Base-by-base conservation (phyloP, 2,888 invertebrate species). In the Leptinotarsa haldemani region DNA sequence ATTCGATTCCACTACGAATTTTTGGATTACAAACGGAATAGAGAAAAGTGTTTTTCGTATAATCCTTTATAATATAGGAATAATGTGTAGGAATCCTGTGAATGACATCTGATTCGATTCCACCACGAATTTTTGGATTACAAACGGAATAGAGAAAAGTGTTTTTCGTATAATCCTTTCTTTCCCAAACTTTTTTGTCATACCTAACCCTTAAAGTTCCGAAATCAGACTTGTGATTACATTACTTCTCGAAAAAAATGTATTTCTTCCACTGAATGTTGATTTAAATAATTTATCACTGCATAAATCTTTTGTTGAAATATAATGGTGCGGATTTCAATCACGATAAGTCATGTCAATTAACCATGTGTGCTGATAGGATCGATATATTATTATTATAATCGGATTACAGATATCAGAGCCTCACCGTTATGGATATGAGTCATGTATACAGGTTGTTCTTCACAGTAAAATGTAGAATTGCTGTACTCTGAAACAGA, bases 301-400 rank as follows among this genome's bases (percentile, higher is more conserved):
- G 25, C n/a, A 61, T 15, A 61, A 16, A 61, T 61, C 25, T 56
- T 65, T 58, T 48, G 58, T 71, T 65, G 22, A 66, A 58, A 66
- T 46, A 61, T 61, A 66, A 66, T 13, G 47, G 48, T 53, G 20
- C 46, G 30, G 71, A 71, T 69, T 56, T 69, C 56, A 22, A 69
- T 69, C 66, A 66, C 18, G 47, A 69, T 69, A 69, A 69, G 56
- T 58, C 18, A 40, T 61, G 56, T 47, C 61, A 61, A 69, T 65
- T 65, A 65, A 50, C 15, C 7, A 47, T 47, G 46, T 69, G 46
- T 58, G 58, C 69, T 56, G 58, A 47, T 58, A 56, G 58, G 56
- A 61, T 69, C 69, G 22, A 69, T 69, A 47, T 61, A 58, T 58
- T 69, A 69, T 69, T 69, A 58, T 58, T 47, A 22, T 69, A 69